Evolutionary conservation across 2,797 vertebrate species (phyloP), one percentile per base, ranked within the genome.

Genomic region (Poecilia wingei): DNA sequence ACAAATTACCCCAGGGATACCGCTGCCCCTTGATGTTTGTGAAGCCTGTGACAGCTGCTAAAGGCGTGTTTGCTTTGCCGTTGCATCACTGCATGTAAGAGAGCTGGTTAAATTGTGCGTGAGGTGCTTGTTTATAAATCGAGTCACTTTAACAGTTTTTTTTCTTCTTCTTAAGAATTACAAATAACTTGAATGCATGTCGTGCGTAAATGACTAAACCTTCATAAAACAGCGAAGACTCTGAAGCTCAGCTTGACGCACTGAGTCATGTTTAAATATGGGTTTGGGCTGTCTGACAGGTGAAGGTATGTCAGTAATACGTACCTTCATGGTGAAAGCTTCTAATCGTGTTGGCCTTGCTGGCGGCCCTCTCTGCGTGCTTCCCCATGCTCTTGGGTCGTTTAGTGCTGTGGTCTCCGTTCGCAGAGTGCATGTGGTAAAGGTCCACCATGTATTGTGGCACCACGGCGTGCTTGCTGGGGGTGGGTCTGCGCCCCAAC

Each of bases 301-400:
- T 92, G 90, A 90, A 93, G 94, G 92, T 94, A 93, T 93, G 94
- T 92, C 93, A 89, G 89, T 94, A 93, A 93, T 91, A 92, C 96
- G 95, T 95, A 99, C 98, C 98, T 98, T 99, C 98, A 82, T 99
- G 98, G 94, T 98, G 97, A 95, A 99, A 99, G 95, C 97, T 98
- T 95, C 98, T 96, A 91, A 99, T 97, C 33, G 98, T 99, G 95
- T 98, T 99, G 92, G 98, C 98, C 81, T 94, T 96, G 96, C 98
- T 99, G 94, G 97, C 96, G 39, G 97, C 97, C 86, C 95, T 95
- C 93, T 98, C 97, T 87, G 97, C 95, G 86, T 96, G 96, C 80
- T 90, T 97, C 88, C 97, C 97, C 88, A 96, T 96, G 89, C 93
- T 94, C 88, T 89, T 95, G 85, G 95, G 92, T 45, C 96, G 91